phyloP scores from a whole-genome alignment of 1,140 invertebrate species.

The Neodiprion fabricii region DNA sequence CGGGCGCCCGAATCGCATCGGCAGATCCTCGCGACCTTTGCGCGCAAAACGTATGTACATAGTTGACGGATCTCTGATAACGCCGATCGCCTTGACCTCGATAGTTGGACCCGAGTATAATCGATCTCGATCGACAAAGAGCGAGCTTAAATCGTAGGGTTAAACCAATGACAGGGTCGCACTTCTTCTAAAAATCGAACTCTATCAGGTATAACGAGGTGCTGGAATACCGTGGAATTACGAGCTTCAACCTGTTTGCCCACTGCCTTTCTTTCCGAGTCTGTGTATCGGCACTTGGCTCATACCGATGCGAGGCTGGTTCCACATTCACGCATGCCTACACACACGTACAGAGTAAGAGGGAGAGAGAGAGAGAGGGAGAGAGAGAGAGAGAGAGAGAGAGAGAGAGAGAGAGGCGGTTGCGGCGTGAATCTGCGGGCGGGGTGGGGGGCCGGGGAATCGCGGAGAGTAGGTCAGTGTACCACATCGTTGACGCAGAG shows the following conservation, averaged over 20 bases:
- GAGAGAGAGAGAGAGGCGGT: slow-evolving; percentile 22
- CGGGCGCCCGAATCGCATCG: neutral
- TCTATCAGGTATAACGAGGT: neutral
- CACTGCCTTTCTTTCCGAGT: slow-evolving; percentile 23
- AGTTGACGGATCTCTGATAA: too few species aligned
- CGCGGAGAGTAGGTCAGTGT: slow-evolving; percentile 61
- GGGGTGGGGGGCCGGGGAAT: slow-evolving; percentile 35
- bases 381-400: slow-evolving; percentile 17
- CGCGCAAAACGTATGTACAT: too few species aligned
- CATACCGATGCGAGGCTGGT: too few species aligned
- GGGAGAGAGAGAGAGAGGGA: slow-evolving; percentile 26
- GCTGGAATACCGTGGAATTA: neutral
- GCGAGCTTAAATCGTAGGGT: neutral
- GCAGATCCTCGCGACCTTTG: neutral
- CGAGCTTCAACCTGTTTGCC: slow-evolving; percentile 23
- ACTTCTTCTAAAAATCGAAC: neutral
- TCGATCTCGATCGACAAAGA: slow-evolving; percentile 12
- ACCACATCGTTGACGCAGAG: slow-evolving; percentile 44
- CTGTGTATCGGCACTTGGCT: neutral
- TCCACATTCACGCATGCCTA: neutral
- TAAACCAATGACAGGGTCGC: neutral
- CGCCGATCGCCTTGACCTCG: too few species aligned
- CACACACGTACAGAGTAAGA: slow-evolving; percentile 11
- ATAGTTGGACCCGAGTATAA: too few species aligned
- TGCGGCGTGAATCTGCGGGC: slow-evolving; percentile 40